These are phyloP conservation scores for Tychaedon coryphoeus DNA, from an alignment of 2,113 vertebrate genomes.

Conservation along the genomic window DNA sequence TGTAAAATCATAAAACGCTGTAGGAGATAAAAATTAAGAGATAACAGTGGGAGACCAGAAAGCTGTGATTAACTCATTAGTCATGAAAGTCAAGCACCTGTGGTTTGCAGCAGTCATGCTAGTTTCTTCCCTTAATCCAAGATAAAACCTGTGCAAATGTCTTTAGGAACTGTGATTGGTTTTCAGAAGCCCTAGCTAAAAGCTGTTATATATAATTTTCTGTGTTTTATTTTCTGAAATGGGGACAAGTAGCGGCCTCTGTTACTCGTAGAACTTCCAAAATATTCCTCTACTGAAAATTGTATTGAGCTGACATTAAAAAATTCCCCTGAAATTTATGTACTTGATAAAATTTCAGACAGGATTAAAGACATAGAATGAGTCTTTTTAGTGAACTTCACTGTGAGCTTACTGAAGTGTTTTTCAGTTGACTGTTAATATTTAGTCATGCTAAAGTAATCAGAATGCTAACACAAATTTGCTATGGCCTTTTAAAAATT, in stretches of 20 bases:
- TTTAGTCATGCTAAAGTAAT: neutral
- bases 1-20: neutral
- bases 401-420: neutral
- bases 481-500: neutral
- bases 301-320: neutral
- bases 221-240: neutral
- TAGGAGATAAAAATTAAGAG: neutral
- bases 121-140: neutral
- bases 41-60: neutral
- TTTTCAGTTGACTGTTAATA: neutral
- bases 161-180: neutral
- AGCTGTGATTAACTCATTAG: neutral
- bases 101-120: neutral
- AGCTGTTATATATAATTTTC: neutral
- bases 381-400: neutral
- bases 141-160: neutral
- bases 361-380: neutral
- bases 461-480: neutral
- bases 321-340: neutral
- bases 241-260: neutral
- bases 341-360: neutral
- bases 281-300: neutral
- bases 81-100: neutral
- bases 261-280: neutral
- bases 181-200: neutral